Percentiles rank a stretch among this genome's conserved stretches.
Evolutionary conservation across 1,140 invertebrate species (phyloP).

Genomic region (Hycleus phaleratus): DNA sequence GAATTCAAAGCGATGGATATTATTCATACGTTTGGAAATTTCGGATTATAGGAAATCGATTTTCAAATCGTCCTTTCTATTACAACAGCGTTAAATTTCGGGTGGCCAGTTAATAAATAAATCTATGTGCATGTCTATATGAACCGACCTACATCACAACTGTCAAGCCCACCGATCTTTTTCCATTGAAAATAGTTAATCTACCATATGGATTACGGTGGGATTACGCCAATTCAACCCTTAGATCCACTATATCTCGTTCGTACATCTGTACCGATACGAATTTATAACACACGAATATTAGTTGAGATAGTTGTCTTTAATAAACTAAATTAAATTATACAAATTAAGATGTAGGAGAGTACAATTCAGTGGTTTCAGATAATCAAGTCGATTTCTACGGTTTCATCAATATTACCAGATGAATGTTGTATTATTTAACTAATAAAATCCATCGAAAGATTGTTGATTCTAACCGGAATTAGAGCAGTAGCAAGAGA

Average conservation of each 20-base stretch:
- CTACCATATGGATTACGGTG: constrained; percentile 26
- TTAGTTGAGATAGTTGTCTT: too few relatives aligned
- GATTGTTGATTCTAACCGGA: too few relatives aligned
- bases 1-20: too few relatives aligned
- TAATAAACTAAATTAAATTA: background rate
- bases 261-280: background rate
- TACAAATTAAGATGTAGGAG: background rate
- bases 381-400: background rate
- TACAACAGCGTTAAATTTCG: background rate
- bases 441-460: too few relatives aligned
- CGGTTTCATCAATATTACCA: background rate
- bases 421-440: too few relatives aligned
- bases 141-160: constrained; percentile 17
- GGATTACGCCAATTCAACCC: constrained; percentile 25
- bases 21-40: background rate
- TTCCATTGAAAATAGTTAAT: constrained; percentile 20
- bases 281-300: too few relatives aligned
- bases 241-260: background rate
- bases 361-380: background rate
- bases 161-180: constrained; percentile 22
- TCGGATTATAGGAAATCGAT: constrained; percentile 10
- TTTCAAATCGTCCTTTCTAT: constrained; percentile 2
- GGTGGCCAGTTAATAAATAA: too few relatives aligned
- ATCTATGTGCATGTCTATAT: too few relatives aligned
- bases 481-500: too few relatives aligned